Base-by-base conservation (phyloP, 1,140 invertebrate species). In the Calliphora vicina region DNA sequence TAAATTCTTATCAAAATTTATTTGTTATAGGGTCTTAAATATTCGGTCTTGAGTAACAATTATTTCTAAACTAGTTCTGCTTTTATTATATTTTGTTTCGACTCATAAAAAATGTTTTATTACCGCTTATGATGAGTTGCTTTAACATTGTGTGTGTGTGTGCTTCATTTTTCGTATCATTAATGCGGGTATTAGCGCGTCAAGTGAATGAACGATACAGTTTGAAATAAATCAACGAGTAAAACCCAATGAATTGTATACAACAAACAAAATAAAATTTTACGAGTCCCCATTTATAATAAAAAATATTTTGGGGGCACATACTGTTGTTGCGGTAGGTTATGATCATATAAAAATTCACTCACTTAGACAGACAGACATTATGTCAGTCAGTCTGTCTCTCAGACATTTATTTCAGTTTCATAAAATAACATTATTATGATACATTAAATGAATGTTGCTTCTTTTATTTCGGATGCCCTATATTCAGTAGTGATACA, bases 311-410 rank as follows among this genome's bases (percentile, higher is more conserved):
- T 35, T 35, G 6, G 35, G 20, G 72, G 72, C 35, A 78, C 74
- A 78, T 43, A 23, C 42, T 78, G 42, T 78, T 78, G 27, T 76
- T 76, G 74, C 42, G 74, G 74, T 78, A 78, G 74, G 74, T 78
- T 78, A 78, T 78, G 74, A 35, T 45, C 35, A 43, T n/a, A n/a
- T 78, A 78, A 78, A 42, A 78, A 78, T 9, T 43, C 29, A 78
- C n/a, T 43, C 29, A 78, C 20, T 78, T 43, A 45, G 35, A 43
- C 74, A 42, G 71, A 73, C 29, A 78, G 6, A 20, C 23, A 25
- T 35, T 35, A 8, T 35, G 35, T 35, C 35, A 35, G 35, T 35
- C 50, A 57, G 50, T 57, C 50, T 35, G 35, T 35, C 35, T 8
- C 6, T 35, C 50, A 57, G 50, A 17, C 50, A 57, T 57, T 57